Evolutionary conservation across 1,140 invertebrate species (phyloP), one percentile per base, ranked within the genome.

Genomic region (Conus betulinus): DNA sequence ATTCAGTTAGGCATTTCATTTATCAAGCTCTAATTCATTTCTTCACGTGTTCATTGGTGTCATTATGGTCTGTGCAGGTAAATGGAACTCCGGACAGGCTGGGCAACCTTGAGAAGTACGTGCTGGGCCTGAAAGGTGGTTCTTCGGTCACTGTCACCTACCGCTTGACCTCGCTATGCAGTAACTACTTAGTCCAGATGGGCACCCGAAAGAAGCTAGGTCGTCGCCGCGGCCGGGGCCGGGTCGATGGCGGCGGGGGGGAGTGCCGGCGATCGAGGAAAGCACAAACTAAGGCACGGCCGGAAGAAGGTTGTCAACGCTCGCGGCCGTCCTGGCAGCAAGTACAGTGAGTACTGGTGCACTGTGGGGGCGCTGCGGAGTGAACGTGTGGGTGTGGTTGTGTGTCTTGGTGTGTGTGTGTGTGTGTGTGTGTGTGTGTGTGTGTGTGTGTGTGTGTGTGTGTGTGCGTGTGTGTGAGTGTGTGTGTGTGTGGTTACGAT

Each of bases 361-460:
- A 11, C 15, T 60, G 57, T 60, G 8, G 57, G 57, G 8, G 8
- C 4, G 8, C 15, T 71, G 67, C 1, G 67, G 67, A 23, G 23
- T 71, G 67, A 6, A 20, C 6, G 15, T 71, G 76, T 11, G 57
- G 1, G 8, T 39, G 76, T 78, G 76, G 76, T 27, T n/a, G 10
- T 11, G 25, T 71, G 67, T 71, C 7, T 71, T 60, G 57, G 8
- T 71, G 67, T 71, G 11, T 13, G 11, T 71, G 23, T 71, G 11
- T 71, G 67, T 71, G 11, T 13, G 67, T 71, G 8, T 71, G 67
- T 71, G 67, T 71, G 67, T 71, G 67, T 71, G 67, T 71, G 67
- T 71, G 67, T 71, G 67, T 71, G 67, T 71, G 67, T 71, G 67
- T 71, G 67, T 71, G 67, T 71, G 67, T 71, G 67, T 71, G 67